These are phyloP conservation scores for Caenorhabditis remanei DNA, from an alignment of 1,140 invertebrate genomes.

Conservation along the genomic window DNA sequence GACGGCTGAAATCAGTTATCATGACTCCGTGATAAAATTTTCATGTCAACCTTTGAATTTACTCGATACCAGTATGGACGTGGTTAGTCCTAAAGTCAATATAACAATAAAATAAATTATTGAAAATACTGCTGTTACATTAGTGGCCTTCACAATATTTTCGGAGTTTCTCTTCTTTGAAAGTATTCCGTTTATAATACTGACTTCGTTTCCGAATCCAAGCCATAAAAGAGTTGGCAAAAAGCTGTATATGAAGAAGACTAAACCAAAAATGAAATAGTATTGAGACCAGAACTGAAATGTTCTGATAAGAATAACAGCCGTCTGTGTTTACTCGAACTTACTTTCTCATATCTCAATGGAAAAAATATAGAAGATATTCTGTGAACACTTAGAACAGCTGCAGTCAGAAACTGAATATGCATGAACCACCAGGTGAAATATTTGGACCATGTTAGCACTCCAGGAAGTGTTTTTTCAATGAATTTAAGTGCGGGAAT, in stretches of 20 bases:
- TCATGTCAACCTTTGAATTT: background rate
- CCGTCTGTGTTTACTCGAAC: background rate
- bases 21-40: background rate
- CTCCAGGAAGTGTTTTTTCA: background rate
- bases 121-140: background rate
- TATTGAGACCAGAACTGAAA: background rate
- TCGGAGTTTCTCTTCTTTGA: background rate
- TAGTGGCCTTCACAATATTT: background rate
- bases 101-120: constrained; percentile 18
- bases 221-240: background rate
- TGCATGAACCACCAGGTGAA: constrained; percentile 32
- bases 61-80: background rate
- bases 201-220: background rate
- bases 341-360: background rate
- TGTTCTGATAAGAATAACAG: no score
- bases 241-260: background rate
- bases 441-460: background rate
- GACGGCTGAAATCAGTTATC: background rate
- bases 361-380: background rate
- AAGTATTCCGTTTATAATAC: constrained; percentile 1
- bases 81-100: background rate
- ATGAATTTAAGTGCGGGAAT: background rate
- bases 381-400: constrained; percentile 18
- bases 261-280: background rate
- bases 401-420: constrained; percentile 13